Percentiles rank a stretch among this genome's conserved stretches.
phyloP scores from a whole-genome alignment of 2,113 vertebrate genomes.

The Trichechus manatus region DNA sequence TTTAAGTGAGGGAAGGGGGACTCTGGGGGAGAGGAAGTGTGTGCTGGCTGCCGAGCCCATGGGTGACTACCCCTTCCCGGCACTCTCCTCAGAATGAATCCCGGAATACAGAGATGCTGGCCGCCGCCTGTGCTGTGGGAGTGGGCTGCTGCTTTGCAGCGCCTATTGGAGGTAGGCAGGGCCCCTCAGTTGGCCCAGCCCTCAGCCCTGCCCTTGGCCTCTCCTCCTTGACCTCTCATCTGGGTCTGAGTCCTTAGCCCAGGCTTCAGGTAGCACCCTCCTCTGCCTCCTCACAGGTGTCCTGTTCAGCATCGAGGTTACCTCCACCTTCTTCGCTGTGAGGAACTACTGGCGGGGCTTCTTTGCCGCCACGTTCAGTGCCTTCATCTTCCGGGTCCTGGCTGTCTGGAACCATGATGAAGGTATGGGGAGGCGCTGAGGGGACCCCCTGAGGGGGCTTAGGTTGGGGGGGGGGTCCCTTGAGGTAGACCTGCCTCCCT shows the following conservation, averaged over 20 bases:
- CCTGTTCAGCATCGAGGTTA: constrained; percentile 99
- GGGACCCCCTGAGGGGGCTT: background rate
- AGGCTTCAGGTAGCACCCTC: rapidly evolving
- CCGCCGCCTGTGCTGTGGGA: constrained; percentile 95
- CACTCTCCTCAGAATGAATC: constrained; percentile 92
- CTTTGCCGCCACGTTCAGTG: constrained; percentile 98
- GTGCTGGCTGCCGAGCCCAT: background rate
- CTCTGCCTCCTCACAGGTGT: constrained; percentile 89
- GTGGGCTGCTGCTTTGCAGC: constrained; percentile 97
- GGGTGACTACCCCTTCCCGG: background rate
- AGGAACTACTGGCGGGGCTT: constrained; percentile 99
- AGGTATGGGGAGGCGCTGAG: constrained; percentile 86
- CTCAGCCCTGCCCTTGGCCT: background rate
- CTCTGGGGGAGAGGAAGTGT: too few relatives aligned
- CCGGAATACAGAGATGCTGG: constrained; percentile 96
- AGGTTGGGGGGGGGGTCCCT: background rate
- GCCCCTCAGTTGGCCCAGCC: rapidly evolving
- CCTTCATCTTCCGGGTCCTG: constrained; percentile 98
- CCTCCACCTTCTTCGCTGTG: constrained; percentile 98
- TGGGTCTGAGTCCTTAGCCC: background rate
- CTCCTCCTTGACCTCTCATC: background rate
- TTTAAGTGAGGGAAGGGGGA: too few relatives aligned
- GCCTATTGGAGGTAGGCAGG: constrained; percentile 94
- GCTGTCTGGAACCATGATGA: constrained; percentile 98
- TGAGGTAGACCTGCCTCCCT: background rate